These are phyloP conservation scores for Synchiropus splendidus DNA, from an alignment of 2,113 vertebrate genomes.

Conservation along the genomic window DNA sequence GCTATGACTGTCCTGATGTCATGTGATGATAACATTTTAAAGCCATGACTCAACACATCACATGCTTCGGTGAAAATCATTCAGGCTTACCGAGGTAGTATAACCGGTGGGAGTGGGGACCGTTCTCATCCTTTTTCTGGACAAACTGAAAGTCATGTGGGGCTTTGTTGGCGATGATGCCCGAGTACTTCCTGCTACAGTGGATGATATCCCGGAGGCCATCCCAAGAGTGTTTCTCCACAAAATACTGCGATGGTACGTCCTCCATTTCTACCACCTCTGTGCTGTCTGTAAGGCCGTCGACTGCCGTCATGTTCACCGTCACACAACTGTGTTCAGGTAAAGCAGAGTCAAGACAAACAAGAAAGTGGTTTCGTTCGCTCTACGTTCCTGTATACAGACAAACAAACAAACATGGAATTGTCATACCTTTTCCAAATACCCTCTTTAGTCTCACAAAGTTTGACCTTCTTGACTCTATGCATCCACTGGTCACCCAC, in stretches of 20 bases:
- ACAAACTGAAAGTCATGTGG: conserved; percentile 98
- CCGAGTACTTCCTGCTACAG: conserved; percentile 91
- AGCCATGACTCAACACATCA: background rate
- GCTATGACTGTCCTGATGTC: conserved; percentile 3
- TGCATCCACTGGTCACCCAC: conserved; percentile 82
- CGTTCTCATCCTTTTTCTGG: conserved; percentile 81
- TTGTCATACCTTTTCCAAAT: conserved; percentile 81
- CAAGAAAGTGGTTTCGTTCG: no score
- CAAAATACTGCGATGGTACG: conserved; percentile 78
- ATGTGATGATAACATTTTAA: conserved; percentile 6
- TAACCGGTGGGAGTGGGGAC: conserved; percentile 89
- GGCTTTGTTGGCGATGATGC: conserved; percentile 90
- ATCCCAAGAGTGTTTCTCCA: conserved; percentile 95
- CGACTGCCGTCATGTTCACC: conserved; percentile 80
- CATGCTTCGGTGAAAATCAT: background rate
- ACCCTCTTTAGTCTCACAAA: conserved; percentile 79
- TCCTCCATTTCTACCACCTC: conserved; percentile 82
- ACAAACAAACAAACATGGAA: background rate
- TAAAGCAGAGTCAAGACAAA: no score
- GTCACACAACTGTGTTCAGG: conserved; percentile 57
- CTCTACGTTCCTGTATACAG: background rate
- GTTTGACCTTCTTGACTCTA: conserved; percentile 91
- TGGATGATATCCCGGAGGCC: conserved; percentile 91
- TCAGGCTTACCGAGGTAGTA: conserved; percentile 85
- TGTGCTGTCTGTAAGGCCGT: conserved; percentile 67